These are phyloP conservation scores for Nanorana parkeri DNA, from an alignment of 2,113 vertebrate genomes.

Conservation along the genomic window DNA sequence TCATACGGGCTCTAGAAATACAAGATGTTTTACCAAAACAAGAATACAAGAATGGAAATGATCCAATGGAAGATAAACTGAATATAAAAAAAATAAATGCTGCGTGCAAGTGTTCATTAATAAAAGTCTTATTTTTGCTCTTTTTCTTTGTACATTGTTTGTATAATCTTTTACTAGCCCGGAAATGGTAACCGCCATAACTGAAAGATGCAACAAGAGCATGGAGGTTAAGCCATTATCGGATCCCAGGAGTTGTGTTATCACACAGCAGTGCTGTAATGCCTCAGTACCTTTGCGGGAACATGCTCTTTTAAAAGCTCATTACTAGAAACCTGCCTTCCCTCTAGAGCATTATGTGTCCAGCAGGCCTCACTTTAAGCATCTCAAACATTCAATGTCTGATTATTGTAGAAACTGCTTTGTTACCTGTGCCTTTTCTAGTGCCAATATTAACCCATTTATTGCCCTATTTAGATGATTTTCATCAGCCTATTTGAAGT, in stretches of 20 bases:
- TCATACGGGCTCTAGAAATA: no score
- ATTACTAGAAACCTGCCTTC: slow-evolving; percentile 53
- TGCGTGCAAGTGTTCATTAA: background rate
- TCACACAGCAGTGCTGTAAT: slow-evolving; percentile 47
- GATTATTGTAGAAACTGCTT: slow-evolving; percentile 15
- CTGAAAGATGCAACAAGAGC: slow-evolving; percentile 34
- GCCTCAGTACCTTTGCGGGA: slow-evolving; percentile 55
- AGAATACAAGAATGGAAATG: no score
- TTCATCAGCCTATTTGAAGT: no score
- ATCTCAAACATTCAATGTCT: slow-evolving; percentile 20
- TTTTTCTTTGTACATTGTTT: slow-evolving; percentile 27
- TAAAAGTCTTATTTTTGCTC: slow-evolving; percentile 1
- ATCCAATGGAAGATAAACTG: no score
- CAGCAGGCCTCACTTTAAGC: slow-evolving; percentile 47
- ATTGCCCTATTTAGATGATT: background rate
- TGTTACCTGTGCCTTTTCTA: slow-evolving; percentile 13
- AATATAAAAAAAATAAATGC: no score
- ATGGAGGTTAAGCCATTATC: slow-evolving; percentile 51
- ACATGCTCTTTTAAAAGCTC: slow-evolving; percentile 53
- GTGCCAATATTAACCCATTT: no score
- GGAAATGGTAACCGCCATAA: slow-evolving; percentile 20
- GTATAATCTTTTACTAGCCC: slow-evolving; percentile 28
- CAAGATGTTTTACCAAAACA: no score
- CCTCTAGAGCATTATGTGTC: slow-evolving; percentile 49
- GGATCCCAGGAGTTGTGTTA: slow-evolving; percentile 47